Base-by-base conservation (phyloP, 2,888 invertebrate genomes). In the Lycocerus yunnanus region DNA sequence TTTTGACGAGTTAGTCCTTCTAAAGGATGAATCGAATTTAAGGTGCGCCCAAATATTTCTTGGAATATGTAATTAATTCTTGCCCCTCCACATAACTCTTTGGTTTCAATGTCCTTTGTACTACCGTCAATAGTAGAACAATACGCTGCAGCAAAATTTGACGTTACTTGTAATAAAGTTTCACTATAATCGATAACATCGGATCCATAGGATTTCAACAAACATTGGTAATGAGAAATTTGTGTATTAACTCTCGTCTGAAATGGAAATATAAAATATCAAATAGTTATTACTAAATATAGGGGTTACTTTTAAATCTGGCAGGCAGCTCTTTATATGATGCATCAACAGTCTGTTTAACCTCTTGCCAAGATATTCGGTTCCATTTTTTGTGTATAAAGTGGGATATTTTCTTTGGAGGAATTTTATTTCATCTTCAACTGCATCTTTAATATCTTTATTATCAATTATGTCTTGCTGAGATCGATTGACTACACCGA, bases 11-110 rank as follows among this genome's bases (percentile, higher is more conserved):
- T 95, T 15, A 99, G 89, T 77, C 91, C 91, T 86, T 85, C 85
- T 82, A 99, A 89, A 3, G 99, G 98, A 89, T 99, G 97, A 84
- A 99, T 97, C 1, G 94, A 95, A 86, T 97, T 97, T 81, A 99
- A 88, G 0, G 98, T 97, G 82, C 94, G 91, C 3, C 98, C 98
- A 86, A 99, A 99, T 0, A 98, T 98, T 88, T 99, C 99, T 85
- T 99, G 99, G 88, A 99, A 99, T 85, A 99, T 99, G 85, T 98
- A 99, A 86, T 99, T 98, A 84, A 99, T 99, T 80, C 99, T 91
- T 5, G 99, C 99, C n/a, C 99, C 99, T 0, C 99, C 99, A 85
- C 98, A 98, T 83, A 99, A 88, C 88, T 99, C 99, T 0, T 98
- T 96, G 0, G 99, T 99, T 88, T 99, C 99, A 77, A 99, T 99